Evolutionary conservation across 1,140 invertebrate genomes (phyloP), one percentile per base, ranked within the genome.

Genomic region (Drosophila sp.): DNA sequence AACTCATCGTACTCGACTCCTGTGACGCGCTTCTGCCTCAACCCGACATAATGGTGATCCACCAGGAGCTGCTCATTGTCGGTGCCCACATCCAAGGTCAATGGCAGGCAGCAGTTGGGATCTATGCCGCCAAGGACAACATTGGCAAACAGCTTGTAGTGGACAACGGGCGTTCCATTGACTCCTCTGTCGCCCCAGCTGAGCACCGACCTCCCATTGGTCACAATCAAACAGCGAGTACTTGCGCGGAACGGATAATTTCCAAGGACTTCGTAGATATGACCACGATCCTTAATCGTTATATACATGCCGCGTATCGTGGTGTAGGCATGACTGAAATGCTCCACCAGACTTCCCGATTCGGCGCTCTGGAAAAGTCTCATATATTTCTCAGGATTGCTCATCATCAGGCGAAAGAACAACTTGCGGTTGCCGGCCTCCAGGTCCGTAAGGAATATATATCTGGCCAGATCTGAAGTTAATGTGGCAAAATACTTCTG

Each of bases 261-360:
- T 45, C 94, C 94, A 0, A 98, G 86, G 4, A 98, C 94, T 34
- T 97, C 95, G 81, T 96, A 97, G 4, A 98, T 93, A 92, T 99
- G 97, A 6, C 97, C 98, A 80, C 96, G 96, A 91, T 99, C 99
- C 91, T 99, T 95, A 51, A 99, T 98, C 14, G 97, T 98, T 75
- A 99, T 96, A 87, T 97, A 99, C n/a, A 99, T 93, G 8, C 98
- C 98, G 46, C 97, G 27, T 4, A 18, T 7, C 0, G 7, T 1
- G 5, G 1, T 0, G 3, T 7, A 0, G 2, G 14, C 0, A 69
- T 5, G 7, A 9, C 62, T 21, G 27, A 38, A 78, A 6, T 32
- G 11, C 5, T 13, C 32, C 18, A 97, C 93, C 11, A 98, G 97
- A 0, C 98, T 97, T 0, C 97, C 98, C 0, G 98, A 97, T 0